Evolutionary conservation across 2,797 vertebrate species (phyloP).

Genomic region (Sebastes steindachneri): DNA sequence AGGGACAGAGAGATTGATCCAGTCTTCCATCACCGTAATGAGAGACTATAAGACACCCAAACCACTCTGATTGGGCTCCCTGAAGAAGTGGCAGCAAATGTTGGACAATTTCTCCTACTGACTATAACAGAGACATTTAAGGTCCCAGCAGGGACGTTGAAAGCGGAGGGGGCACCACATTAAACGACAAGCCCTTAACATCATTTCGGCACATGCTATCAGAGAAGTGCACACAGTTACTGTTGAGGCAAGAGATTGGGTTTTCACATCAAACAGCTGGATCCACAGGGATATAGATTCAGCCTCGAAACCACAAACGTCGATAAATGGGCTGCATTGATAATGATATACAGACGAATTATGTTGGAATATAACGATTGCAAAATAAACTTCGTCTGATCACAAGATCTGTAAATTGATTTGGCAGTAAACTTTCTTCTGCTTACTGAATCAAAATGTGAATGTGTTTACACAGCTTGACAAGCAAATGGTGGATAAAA

Average conservation of each 20-base stretch:
- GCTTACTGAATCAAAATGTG: neutral
- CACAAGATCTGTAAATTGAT: neutral
- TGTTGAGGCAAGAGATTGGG: conserved; percentile 4
- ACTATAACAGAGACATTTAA: conserved; percentile 13
- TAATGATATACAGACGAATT: neutral
- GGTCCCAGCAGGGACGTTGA: conserved; percentile 2
- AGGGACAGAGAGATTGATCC: conserved; percentile 54
- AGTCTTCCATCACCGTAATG: conserved; percentile 57
- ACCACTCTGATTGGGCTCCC: conserved; percentile 39
- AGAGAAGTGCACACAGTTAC: neutral
- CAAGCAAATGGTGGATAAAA: neutral
- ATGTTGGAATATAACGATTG: neutral
- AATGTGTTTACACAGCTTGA: neutral
- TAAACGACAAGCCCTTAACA: conserved; percentile 9
- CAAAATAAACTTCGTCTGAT: conserved; percentile 1
- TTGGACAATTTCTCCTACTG: conserved; percentile 29
- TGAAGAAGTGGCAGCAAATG: conserved; percentile 36
- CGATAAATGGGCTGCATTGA: neutral
- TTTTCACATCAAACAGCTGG: conserved; percentile 36
- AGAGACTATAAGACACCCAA: conserved; percentile 45
- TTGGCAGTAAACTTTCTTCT: neutral
- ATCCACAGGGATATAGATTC: neutral
- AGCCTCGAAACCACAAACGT: conserved; percentile 1
- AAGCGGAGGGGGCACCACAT: neutral
- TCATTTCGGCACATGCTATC: neutral